Conservation (phyloP, 2,113 vertebrate genomes). For the Microcebus ravelobensis region DNA sequence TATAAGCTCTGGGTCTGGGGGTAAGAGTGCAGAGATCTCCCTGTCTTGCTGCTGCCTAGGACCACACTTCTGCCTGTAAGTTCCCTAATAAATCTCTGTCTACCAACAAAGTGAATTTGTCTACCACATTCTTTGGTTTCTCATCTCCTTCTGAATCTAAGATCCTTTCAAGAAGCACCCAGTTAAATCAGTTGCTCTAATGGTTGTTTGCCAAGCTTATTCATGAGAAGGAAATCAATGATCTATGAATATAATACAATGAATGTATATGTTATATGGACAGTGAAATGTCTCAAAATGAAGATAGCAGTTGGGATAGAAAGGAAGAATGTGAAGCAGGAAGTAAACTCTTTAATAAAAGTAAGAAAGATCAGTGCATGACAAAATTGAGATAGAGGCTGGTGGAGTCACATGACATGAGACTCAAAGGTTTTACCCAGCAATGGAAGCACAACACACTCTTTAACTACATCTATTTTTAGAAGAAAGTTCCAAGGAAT, state of each 20-base stretch:
- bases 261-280: not conserved
- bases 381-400: not conserved
- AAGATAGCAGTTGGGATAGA: not conserved
- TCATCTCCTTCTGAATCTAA: too few relatives aligned
- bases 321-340: not conserved
- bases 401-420: not conserved
- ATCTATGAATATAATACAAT: not conserved
- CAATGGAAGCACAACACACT: not conserved
- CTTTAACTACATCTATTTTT: not conserved
- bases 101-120: too few relatives aligned
- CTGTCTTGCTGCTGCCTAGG: too few relatives aligned
- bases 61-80: too few relatives aligned
- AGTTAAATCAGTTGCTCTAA: not conserved
- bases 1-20: too few relatives aligned
- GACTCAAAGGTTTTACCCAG: not conserved
- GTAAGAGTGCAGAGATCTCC: too few relatives aligned
- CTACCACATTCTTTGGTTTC: too few relatives aligned
- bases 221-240: not conserved
- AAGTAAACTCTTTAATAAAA: not conserved
- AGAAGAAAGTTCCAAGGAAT: not conserved
- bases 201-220: not conserved
- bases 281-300: not conserved
- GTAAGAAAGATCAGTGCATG: not conserved
- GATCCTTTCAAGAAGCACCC: too few relatives aligned
- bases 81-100: too few relatives aligned